Percentiles rank a stretch among this genome's conserved stretches.
Evolutionary conservation across 1,140 invertebrate species (phyloP).

Genomic region (Drosophila nigrodunni): DNA sequence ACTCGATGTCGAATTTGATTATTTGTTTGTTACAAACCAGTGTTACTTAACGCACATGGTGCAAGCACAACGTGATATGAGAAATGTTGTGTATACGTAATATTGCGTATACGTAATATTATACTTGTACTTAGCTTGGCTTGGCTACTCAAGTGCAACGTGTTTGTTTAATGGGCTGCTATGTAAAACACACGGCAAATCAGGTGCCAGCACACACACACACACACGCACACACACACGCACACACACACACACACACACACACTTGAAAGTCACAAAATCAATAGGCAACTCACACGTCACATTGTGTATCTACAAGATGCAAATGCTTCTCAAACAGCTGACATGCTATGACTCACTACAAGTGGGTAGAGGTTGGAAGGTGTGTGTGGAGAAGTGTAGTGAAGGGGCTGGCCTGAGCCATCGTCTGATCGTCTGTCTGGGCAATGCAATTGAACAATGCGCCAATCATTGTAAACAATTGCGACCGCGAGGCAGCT

Average conservation of each 20-base stretch:
- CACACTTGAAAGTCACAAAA: background rate
- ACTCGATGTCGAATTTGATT: no score
- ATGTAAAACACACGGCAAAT: slow-evolving; percentile 12
- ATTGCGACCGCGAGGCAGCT: slow-evolving; percentile 40
- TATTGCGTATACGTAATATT: slow-evolving; percentile 10
- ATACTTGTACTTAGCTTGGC: background rate
- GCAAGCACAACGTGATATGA: background rate
- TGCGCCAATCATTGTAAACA: slow-evolving; percentile 55
- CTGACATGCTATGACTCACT: background rate
- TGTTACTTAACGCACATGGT: background rate
- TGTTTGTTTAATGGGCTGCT: slow-evolving; percentile 14
- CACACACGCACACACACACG: background rate
- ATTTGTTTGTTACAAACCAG: no score
- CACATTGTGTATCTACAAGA: slow-evolving; percentile 26
- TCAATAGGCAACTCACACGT: slow-evolving; percentile 14
- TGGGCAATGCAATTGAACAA: slow-evolving; percentile 49
- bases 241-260: background rate
- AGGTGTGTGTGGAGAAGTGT: background rate
- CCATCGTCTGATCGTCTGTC: background rate
- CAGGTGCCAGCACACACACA: slow-evolving; percentile 1
- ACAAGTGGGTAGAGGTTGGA: background rate
- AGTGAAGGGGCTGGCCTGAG: background rate
- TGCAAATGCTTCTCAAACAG: slow-evolving; percentile 15
- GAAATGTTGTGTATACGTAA: slow-evolving; percentile 6
- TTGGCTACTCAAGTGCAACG: background rate